Evolutionary conservation across 2,113 vertebrate genomes (phyloP), one percentile per base, ranked within the genome.

Genomic region (Micronycteris hirsuta): DNA sequence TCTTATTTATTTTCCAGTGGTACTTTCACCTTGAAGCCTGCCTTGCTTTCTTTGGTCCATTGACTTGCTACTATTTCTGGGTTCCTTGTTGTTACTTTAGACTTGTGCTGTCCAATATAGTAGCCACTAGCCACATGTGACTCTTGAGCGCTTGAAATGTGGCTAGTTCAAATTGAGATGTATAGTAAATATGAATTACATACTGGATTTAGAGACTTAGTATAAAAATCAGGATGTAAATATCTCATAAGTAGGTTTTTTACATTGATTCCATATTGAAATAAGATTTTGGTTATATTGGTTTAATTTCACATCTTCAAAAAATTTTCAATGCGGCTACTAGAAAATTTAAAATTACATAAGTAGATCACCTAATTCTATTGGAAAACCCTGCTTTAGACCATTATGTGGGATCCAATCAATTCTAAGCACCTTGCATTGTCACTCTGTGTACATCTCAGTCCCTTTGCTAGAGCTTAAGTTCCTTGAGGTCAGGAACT

Each of bases 331-430:
- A 7, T 49, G 58, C 77, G 52, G 45, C n/a, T 92, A 61, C n/a
- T 22, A 41, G 78, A 95, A 94, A 80, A 90, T 71, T 73, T 81
- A 71, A 90, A 94, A 76, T 93, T 71, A 88, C 11, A n/a, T 41
- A 41, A 31, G 28, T 90, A 76, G 14, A 31, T 95, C 41, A 45
- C n/a, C 85, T 78, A 86, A 71, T 74, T 92, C 49, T 90, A 26
- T 31, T 22, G 10, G 65, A 80, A 4, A 83, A 12, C 12, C 3
- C 28, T 77, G 12, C 71, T 70, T 91, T 58, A 91, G 88, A 88
- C 17, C 38, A 54, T 61, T 61, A 41, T 36, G 31, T 63, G 26
- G 45, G 9, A 63, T 63, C 86, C 52, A 43, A 0, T 28, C 45
- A 43, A 0, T 36, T 26, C 61, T 85, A 28, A 84, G 58, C 31